Conservation (phyloP, 2,797 vertebrate species). For the Scolopax rusticola region DNA sequence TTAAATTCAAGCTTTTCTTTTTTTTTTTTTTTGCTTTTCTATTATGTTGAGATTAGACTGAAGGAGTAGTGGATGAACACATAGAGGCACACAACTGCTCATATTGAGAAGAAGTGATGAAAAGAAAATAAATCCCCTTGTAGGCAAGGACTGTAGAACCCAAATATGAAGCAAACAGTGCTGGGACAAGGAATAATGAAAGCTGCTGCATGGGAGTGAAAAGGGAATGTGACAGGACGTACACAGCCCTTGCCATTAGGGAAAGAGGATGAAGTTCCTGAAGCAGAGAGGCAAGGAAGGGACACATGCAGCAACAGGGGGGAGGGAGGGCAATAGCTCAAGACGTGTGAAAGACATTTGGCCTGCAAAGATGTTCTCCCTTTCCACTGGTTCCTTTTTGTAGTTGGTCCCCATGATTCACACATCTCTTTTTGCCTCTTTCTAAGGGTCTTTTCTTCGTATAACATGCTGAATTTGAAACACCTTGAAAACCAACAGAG, state of each 20-base stretch:
- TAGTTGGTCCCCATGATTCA: neutral
- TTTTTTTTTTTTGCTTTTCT: neutral
- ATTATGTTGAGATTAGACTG: neutral
- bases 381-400: rapidly evolving
- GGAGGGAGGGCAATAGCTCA: neutral
- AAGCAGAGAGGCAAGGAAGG: neutral
- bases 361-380: neutral
- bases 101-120: rapidly evolving
- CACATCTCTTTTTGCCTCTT: neutral
- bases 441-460: neutral
- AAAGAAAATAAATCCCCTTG: neutral
- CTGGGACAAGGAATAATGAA: neutral
- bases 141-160: neutral
- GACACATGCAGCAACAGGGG: neutral
- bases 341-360: neutral
- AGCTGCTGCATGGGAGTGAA: neutral
- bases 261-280: neutral
- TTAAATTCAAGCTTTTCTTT: neutral
- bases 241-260: neutral
- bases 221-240: neutral
- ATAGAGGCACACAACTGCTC: neutral
- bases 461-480: neutral
- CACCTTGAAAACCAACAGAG: neutral
- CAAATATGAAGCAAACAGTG: neutral
- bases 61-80: neutral